These are phyloP conservation scores for Digitonthophagus gazella DNA, from an alignment of 2,888 invertebrate genomes.

Conservation along the genomic window DNA sequence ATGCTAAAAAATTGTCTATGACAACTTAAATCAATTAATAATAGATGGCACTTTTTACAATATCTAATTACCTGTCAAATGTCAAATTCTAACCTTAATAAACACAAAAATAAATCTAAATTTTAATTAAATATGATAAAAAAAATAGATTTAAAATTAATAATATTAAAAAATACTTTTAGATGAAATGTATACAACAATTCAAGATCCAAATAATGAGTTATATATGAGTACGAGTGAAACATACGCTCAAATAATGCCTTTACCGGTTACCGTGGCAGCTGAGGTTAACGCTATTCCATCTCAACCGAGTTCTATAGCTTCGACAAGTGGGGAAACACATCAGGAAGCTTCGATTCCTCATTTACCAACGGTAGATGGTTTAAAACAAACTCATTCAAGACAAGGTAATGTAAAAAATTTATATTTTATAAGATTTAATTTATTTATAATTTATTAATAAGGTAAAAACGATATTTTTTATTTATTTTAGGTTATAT, in stretches of 20 bases:
- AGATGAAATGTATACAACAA: slow-evolving; percentile 91
- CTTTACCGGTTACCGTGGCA: slow-evolving; percentile 48
- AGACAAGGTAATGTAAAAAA: slow-evolving; percentile 58
- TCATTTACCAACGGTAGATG: slow-evolving; percentile 63
- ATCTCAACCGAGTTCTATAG: slow-evolving; percentile 27
- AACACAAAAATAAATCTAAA: too few species aligned
- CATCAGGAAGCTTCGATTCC: slow-evolving; percentile 49
- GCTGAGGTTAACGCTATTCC: slow-evolving; percentile 41
- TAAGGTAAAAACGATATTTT: too few species aligned
- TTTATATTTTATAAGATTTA: too few species aligned
- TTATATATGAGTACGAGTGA: slow-evolving; percentile 78
- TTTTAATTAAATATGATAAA: too few species aligned
- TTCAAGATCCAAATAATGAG: slow-evolving; percentile 71
- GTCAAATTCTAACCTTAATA: too few species aligned
- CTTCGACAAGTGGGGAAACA: slow-evolving; percentile 40
- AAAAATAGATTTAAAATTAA: not conserved
- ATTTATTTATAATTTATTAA: too few species aligned
- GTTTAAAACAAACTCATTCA: slow-evolving; percentile 61
- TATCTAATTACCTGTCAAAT: slow-evolving; percentile 14
- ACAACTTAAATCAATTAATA: too few species aligned
- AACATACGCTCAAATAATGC: slow-evolving; percentile 82
- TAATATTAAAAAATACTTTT: slow-evolving; percentile 22
- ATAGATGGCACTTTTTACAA: too few species aligned
- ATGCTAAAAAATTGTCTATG: too few species aligned
- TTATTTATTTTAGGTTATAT: too few species aligned